Percentiles rank a stretch among this genome's conserved stretches.
Evolutionary conservation across 2,888 invertebrate genomes (phyloP).

Genomic region (Lottia gigantea): DNA sequence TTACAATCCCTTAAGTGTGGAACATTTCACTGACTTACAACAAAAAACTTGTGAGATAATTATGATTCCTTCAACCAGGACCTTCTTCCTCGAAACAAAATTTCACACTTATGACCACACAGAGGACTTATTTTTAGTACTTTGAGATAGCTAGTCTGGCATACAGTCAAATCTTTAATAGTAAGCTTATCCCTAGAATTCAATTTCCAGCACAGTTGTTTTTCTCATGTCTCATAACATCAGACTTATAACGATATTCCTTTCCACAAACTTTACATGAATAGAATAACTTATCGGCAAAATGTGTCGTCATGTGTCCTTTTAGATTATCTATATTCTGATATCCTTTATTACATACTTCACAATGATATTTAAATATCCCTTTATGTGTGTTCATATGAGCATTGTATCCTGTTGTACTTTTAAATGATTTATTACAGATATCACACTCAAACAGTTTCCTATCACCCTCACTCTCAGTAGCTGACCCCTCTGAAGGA

Average conservation of each 20-base stretch:
- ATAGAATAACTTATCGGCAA: not conserved
- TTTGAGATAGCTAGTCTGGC: no score
- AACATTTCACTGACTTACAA: no score
- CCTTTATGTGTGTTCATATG: conserved; percentile 2
- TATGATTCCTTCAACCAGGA: no score
- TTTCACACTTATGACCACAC: no score
- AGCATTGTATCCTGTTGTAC: not conserved
- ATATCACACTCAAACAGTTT: not conserved
- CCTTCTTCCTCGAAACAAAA: no score
- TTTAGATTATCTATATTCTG: conserved; percentile 2
- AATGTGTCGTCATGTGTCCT: not conserved
- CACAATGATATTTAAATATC: not conserved
- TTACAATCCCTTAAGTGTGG: no score
- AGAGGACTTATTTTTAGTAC: no score
- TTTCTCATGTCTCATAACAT: not conserved
- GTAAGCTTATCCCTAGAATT: no score
- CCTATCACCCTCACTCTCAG: not conserved
- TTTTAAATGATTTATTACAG: not conserved
- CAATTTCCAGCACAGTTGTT: not conserved
- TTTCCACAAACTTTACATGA: not conserved
- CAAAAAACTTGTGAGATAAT: no score
- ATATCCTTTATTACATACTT: conserved; percentile 3
- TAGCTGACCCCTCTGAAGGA: not conserved
- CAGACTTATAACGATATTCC: not conserved
- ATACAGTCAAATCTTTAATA: no score